Evolutionary conservation across 2,113 vertebrate species (phyloP).

Genomic region (Felis chaus): DNA sequence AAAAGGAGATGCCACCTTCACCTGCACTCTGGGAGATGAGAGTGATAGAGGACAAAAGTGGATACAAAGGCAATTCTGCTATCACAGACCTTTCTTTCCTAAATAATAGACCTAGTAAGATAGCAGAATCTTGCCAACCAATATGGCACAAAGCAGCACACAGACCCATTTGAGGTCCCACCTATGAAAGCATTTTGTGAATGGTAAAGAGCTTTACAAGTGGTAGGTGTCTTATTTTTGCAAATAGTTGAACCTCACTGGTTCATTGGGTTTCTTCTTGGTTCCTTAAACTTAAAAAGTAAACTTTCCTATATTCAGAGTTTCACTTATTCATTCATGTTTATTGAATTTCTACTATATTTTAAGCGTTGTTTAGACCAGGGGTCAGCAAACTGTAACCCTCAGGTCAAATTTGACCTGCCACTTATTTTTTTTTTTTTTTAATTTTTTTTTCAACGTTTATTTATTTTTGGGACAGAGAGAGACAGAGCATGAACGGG

Average conservation of each 20-base stretch:
- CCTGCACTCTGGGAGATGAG: neutral
- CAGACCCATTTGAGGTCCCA: neutral
- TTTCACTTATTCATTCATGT: neutral
- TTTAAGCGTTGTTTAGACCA: constrained; percentile 25
- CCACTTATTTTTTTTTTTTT: neutral
- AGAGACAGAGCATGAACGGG: too few relatives aligned
- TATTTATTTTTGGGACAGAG: too few relatives aligned
- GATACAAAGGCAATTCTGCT: neutral
- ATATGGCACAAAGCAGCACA: neutral
- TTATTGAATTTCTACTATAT: neutral
- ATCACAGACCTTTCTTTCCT: neutral
- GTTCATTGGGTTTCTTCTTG: neutral
- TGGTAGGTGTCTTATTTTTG: neutral
- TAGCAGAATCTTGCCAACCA: neutral
- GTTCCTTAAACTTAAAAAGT: neutral
- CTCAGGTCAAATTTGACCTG: neutral
- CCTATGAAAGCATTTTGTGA: constrained; percentile 21
- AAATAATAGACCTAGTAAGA: neutral
- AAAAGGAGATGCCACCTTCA: neutral
- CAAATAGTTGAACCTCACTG: neutral
- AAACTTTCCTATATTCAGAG: neutral
- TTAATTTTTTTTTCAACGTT: too few relatives aligned
- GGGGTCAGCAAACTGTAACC: neutral
- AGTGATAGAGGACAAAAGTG: neutral
- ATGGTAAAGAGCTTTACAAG: neutral